Evolutionary conservation across 2,113 vertebrate genomes (phyloP), one percentile per base, ranked within the genome.

Genomic region (Dicaeum eximium): DNA sequence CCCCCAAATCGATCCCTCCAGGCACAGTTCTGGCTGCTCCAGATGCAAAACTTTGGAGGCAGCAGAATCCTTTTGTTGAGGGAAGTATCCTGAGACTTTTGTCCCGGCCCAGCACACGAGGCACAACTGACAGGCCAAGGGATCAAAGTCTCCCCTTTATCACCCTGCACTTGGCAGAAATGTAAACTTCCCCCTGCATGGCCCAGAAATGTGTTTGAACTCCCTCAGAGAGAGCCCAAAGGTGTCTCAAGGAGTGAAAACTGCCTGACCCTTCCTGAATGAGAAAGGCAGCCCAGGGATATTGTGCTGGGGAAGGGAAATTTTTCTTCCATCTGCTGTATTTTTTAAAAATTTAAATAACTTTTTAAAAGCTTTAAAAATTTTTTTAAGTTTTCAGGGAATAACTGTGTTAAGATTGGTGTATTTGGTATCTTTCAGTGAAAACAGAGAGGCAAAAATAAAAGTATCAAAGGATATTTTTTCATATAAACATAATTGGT

Each of bases 91-190:
- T 57, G 51, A 92, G 94, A 83, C 94, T 94, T 95, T 92, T 90
- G 90, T 96, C 88, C 93, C 74, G 80, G 81, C 75, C 88, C 73
- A 19, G 71, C 81, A 66, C 80, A 65, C 1, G 58, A 90, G 84
- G 73, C 47, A 90, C 95, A 93, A 92, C 80, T 86, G 96, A 81
- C 88, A 64, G 90, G 25, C 54, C 69, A 54, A 7, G 44, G 90
- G 95, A 93, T 74, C 96, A 96, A 97, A 96, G 96, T 95, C 92
- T 95, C 77, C 75, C 92, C 82, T 95, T 96, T 97, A 96, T 96
- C 94, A 69, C 75, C 85, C 0, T 0, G 6, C 67, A 80, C 88
- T 96, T 86, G 92, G 94, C 80, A 94, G 80, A 95, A 93, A 82
- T 33, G 67, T 91, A 92, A 95, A 95, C 95, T 94, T 93, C 90